Base-by-base conservation (phyloP, 2,888 invertebrate species). In the Thera britannica region DNA sequence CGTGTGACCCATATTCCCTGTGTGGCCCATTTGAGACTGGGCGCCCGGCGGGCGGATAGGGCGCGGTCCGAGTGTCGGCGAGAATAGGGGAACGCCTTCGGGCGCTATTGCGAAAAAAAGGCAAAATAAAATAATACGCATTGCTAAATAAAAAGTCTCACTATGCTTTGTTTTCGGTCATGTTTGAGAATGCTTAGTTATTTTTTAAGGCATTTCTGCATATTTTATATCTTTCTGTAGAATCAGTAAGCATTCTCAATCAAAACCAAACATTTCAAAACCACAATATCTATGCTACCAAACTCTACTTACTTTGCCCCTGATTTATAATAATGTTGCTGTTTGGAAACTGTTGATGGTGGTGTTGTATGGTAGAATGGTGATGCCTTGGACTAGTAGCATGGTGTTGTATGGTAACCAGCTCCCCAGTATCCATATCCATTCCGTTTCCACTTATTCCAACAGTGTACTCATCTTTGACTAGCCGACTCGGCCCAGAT, bases 381-480 rank as follows among this genome's bases (percentile, higher is more conserved):
- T 92, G 92, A 72, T 94, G 94, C 35, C 93, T 77, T 0, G 94
- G 93, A 60, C 94, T 94, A 11, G 93, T 89, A 11, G 93, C 93
- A 69, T 94, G 94, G 75, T 94, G 94, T 76, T 94, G 94, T 35
- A 94, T 93, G 78, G 92, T 89, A 75, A 92, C 88, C 88, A 91
- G 82, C 79, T 94, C 92, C 2, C 90, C 93, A 7, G 90, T 90
- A 65, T 91, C 93, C 94, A 95, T 92, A 75, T 95, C 87, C 95
- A 95, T 92, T 8, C 94, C 92, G 34, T 92, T 91, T 0, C 96
- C 95, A 77, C 94, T 94, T 57, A 96, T 95, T 2, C 97, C 97
- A 35, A 97, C 97, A 58, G 97, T 96, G 88, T 98, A 98, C 86
- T 98, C 98, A 94, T 98, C 98, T 90, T 98, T 98, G 46, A 98